Conservation (phyloP, 2,113 vertebrate genomes). For the Aegotheles bennettii region DNA sequence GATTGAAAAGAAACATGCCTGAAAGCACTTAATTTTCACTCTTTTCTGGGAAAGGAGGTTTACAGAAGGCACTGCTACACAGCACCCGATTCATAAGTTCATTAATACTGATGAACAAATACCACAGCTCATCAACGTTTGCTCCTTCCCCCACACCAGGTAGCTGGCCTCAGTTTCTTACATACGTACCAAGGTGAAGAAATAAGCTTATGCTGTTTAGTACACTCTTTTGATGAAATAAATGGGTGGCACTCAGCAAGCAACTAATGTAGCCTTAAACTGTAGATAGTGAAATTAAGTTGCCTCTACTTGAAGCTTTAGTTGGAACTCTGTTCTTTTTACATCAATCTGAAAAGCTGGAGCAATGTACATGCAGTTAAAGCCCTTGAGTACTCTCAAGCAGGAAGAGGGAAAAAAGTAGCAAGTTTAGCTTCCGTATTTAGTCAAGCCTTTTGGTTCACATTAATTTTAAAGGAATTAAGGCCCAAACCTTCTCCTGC, state of each 20-base stretch:
- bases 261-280: not conserved
- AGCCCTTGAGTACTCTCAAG: not conserved
- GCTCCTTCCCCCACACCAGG: not conserved
- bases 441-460: not conserved
- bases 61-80: not conserved
- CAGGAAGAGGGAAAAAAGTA: not conserved
- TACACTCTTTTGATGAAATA: not conserved
- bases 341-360: not conserved
- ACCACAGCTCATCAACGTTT: not conserved
- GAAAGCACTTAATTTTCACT: not conserved
- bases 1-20: not conserved
- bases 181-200: not conserved
- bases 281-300: not conserved
- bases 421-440: not conserved
- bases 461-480: not conserved
- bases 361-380: rapidly evolving
- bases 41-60: not conserved
- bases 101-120: not conserved
- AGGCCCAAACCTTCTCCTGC: not conserved
- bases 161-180: not conserved
- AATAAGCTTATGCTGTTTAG: not conserved
- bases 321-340: not conserved
- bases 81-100: not conserved
- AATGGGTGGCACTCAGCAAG: rapidly evolving
- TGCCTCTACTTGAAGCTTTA: not conserved